Evolutionary conservation across 2,797 vertebrate genomes (phyloP).

Genomic region (Sebastes baramenuke): DNA sequence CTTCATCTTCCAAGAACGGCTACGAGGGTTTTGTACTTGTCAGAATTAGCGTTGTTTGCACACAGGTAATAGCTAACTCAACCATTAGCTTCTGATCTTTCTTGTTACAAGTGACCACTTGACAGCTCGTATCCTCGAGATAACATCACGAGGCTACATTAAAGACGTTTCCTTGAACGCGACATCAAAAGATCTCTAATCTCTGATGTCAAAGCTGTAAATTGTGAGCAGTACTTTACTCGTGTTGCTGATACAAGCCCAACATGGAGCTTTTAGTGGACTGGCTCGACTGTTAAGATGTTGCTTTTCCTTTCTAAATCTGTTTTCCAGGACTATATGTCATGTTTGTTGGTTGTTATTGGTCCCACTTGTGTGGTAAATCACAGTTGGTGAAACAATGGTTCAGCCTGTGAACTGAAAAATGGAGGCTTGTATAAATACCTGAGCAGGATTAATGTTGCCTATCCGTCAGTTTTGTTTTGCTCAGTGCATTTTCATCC

Average conservation of each 20-base stretch:
- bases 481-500: conserved; percentile 19
- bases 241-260: conserved; percentile 20
- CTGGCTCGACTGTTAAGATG: conserved; percentile 24
- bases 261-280: conserved; percentile 44
- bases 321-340: conserved; percentile 48
- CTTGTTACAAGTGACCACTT: conserved; percentile 28
- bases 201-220: conserved; percentile 29
- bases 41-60: conserved; percentile 45
- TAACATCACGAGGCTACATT: conserved; percentile 5
- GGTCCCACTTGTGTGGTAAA: conserved; percentile 59
- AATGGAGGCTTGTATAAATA: conserved; percentile 53
- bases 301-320: conserved; percentile 41
- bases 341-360: conserved; percentile 62
- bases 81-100: conserved; percentile 26
- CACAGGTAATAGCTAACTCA: conserved; percentile 37
- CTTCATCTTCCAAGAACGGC: conserved; percentile 17
- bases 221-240: conserved; percentile 10
- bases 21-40: conserved; percentile 22
- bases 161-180: conserved; percentile 32
- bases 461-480: conserved; percentile 48
- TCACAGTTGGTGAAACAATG: conserved; percentile 55
- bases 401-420: conserved; percentile 41
- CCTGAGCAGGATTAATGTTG: conserved; percentile 51
- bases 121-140: conserved; percentile 27
- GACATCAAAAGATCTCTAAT: conserved; percentile 35